Evolutionary conservation across 1,140 invertebrate species (phyloP).

Genomic region (Littorina saxatilis): DNA sequence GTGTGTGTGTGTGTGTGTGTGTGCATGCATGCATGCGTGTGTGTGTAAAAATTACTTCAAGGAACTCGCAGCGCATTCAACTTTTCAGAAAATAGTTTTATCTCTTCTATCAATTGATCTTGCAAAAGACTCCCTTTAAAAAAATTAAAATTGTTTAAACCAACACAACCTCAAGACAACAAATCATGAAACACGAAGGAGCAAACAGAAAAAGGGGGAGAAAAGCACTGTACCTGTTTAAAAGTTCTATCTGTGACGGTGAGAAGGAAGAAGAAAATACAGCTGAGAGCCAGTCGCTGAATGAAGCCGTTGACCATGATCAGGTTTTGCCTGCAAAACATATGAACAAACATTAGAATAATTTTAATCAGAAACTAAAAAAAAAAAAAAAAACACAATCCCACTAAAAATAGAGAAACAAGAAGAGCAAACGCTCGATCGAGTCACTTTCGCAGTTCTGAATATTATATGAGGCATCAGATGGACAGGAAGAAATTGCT

Average conservation of each 20-base stretch:
- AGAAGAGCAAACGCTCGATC: too few relatives aligned
- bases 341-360: too few relatives aligned
- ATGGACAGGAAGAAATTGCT: too few relatives aligned
- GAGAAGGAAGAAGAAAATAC: slow-evolving; percentile 91
- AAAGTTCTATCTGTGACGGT: slow-evolving; percentile 96
- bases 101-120: background rate
- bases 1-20: background rate
- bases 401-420: too few relatives aligned
- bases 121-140: background rate
- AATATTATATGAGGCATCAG: too few relatives aligned
- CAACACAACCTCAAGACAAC: background rate
- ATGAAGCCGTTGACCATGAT: slow-evolving; percentile 71
- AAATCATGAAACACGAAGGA: background rate
- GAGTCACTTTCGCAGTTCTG: too few relatives aligned
- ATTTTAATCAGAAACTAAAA: too few relatives aligned
- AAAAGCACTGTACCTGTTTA: slow-evolving; percentile 84
- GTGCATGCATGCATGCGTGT: too few relatives aligned
- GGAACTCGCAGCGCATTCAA: too few relatives aligned
- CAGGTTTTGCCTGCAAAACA: slow-evolving; percentile 62
- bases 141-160: background rate
- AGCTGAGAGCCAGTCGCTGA: slow-evolving; percentile 84
- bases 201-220: slow-evolving; percentile 5
- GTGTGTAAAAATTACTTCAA: background rate
- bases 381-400: too few relatives aligned
- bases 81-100: too few relatives aligned